Conservation (phyloP, 2,113 vertebrate genomes). For the cat (Felis catus) region F.catus_Fca126_mat1.0 CM031412.1:137245001-137245500, state of each 20-base stretch:
- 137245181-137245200: neutral
- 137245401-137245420: neutral
- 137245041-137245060: neutral
- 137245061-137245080: neutral
- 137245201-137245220: neutral
- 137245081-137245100: constrained; percentile 32
- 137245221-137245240: neutral
- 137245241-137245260: neutral
- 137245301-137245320: neutral
- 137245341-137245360: neutral
- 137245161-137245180: constrained; percentile 43
- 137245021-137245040: neutral
- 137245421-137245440: neutral
- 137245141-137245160: constrained; percentile 53
- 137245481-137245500: neutral
- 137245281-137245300: neutral
- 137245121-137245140: constrained; percentile 59
- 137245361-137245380: neutral
- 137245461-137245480: neutral
- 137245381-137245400: neutral
- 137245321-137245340: neutral
- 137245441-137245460: neutral
- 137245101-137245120: constrained; percentile 40
- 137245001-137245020: constrained; percentile 28
- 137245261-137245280: neutral